phyloP scores from a whole-genome alignment of 1,140 invertebrate genomes.

The Ephestia elutella region DNA sequence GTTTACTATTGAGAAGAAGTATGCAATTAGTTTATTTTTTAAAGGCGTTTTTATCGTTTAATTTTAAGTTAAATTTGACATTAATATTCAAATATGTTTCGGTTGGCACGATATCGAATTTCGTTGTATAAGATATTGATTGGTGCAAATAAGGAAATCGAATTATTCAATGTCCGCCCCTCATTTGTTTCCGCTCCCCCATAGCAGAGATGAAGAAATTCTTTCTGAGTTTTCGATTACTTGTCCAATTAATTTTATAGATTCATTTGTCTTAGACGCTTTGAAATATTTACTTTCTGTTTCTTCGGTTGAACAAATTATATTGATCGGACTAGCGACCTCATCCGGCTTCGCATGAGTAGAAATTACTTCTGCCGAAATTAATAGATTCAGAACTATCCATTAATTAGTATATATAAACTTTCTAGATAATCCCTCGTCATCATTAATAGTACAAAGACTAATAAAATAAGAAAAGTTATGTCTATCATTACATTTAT shows the following conservation, averaged over 20 bases:
- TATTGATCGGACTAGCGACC: not conserved
- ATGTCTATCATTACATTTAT: too few relatives aligned
- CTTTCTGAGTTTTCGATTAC: constrained; percentile 74
- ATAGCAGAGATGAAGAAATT: constrained; percentile 71
- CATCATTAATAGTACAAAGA: too few relatives aligned
- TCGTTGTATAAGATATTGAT: constrained; percentile 67
- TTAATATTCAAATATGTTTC: constrained; percentile 23
- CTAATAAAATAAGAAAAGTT: too few relatives aligned
- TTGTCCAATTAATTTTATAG: constrained; percentile 74
- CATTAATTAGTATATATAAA: too few relatives aligned
- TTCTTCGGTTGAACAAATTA: constrained; percentile 13
- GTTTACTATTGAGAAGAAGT: too few relatives aligned
- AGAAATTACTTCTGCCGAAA: too few relatives aligned
- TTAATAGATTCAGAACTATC: too few relatives aligned
- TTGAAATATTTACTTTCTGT: constrained; percentile 48
- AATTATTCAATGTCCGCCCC: constrained; percentile 74
- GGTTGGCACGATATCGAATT: constrained; percentile 46
- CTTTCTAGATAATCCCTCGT: too few relatives aligned
- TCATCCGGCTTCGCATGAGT: not conserved
- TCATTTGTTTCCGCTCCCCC: constrained; percentile 70
- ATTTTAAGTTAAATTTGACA: constrained; percentile 1
- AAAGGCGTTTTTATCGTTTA: not conserved
- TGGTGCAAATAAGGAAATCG: constrained; percentile 73
- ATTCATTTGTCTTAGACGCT: constrained; percentile 68
- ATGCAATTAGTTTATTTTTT: too few relatives aligned